A percentile compares a stretch with the other conserved stretches of the same genome.
Conservation (phyloP, 2,113 vertebrate genomes). For the Pseudolaguvia tuberculata region DNA sequence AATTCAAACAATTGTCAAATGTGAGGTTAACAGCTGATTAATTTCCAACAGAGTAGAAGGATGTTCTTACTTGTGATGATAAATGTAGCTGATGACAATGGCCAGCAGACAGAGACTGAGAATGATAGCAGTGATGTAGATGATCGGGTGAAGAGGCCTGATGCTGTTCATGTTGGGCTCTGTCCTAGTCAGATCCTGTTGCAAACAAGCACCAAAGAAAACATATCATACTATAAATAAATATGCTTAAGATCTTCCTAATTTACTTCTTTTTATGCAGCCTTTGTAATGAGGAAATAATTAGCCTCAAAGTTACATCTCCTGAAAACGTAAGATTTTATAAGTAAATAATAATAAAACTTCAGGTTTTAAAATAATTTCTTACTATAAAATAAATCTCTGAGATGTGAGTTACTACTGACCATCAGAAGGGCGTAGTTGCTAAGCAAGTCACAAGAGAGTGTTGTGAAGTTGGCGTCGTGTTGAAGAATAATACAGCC, state of each 20-base stretch:
- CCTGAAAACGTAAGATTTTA: background rate
- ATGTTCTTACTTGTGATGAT: constrained; percentile 82
- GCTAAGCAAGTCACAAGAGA: constrained; percentile 86
- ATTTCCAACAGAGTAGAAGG: background rate
- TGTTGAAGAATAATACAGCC: constrained; percentile 83
- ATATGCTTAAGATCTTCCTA: too few relatives aligned
- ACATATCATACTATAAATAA: too few relatives aligned
- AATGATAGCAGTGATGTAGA: constrained; percentile 80
- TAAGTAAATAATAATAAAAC: background rate
- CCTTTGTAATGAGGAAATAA: too few relatives aligned
- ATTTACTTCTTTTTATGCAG: too few relatives aligned
- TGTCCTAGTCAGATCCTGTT: constrained; percentile 81
- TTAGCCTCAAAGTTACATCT: too few relatives aligned
- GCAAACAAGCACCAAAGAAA: constrained; percentile 13
- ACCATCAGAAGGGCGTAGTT: constrained; percentile 96
- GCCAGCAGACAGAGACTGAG: constrained; percentile 79
- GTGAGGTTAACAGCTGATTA: background rate
- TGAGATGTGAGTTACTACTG: constrained; percentile 26
- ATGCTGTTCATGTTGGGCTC: constrained; percentile 72
- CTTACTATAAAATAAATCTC: too few relatives aligned
- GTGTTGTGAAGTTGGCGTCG: constrained; percentile 86
- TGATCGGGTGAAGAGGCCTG: constrained; percentile 83
- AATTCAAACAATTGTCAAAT: background rate
- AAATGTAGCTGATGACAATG: constrained; percentile 83
- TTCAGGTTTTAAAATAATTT: too few relatives aligned